Conservation (phyloP, 2,797 vertebrate genomes). For the Hapalemur alaotrensis region DNA sequence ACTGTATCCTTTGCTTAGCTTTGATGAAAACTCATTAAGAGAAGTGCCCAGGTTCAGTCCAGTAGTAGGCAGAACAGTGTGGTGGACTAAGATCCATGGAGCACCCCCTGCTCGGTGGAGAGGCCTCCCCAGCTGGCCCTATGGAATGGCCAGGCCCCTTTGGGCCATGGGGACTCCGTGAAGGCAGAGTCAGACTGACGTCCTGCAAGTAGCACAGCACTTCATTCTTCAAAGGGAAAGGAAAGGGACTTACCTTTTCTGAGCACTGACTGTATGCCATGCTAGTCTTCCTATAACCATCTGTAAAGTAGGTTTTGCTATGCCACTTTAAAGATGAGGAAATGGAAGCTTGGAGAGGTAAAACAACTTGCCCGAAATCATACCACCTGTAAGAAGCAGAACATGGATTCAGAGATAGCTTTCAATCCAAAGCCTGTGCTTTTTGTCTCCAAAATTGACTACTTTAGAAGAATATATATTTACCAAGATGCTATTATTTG, state of each 20-base stretch:
- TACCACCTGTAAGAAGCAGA: neutral
- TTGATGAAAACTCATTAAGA: neutral
- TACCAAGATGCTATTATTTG: neutral
- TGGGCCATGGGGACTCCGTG: neutral
- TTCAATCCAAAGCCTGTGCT: neutral
- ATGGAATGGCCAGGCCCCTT: neutral
- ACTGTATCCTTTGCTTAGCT: neutral
- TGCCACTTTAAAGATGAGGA: neutral
- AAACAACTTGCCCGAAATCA: neutral
- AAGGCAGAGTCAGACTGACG: neutral
- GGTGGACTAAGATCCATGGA: neutral
- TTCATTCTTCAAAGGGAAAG: neutral
- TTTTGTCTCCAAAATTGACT: neutral
- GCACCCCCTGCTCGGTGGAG: neutral
- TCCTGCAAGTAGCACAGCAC: neutral
- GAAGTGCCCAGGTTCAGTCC: neutral
- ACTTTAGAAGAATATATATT: neutral
- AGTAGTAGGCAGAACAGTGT: neutral
- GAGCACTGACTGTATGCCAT: neutral
- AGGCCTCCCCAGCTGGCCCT: neutral
- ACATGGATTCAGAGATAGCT: neutral
- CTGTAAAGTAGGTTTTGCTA: neutral
- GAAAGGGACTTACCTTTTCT: neutral
- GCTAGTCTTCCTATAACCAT: neutral
- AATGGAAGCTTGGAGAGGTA: neutral